Base-by-base conservation (phyloP, 2,113 vertebrate species). In the Egretta garzetta region DNA sequence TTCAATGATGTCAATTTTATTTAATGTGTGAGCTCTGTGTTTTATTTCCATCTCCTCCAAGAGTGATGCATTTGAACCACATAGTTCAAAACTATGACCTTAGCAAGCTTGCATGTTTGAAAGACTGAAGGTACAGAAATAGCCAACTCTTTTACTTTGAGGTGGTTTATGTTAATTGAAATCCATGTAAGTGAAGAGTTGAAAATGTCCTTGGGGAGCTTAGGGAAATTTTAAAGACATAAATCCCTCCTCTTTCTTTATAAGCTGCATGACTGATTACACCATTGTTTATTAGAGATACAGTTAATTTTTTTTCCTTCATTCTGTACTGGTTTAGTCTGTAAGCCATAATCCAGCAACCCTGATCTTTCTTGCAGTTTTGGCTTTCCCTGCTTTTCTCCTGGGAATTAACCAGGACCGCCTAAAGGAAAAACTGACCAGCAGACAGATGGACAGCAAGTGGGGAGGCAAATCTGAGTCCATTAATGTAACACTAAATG, bases 371-470 rank as follows among this genome's bases (percentile, higher is more conserved):
- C 70, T 92, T 75, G 49, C 95, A 99, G 99, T 99, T 98, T 95
- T 99, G 96, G 99, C 99, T 53, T 99, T 99, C 95, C 99, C 99
- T 37, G 98, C 99, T 0, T 99, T 99, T 96, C 99, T 99, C 22
- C 98, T 99, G 95, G 99, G 99, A 39, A 99, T 99, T 68, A 98
- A 99, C 95, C 99, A 99, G 97, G 98, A 98, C 19, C 98, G 99
- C 35, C 96, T 99, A 52, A 99, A 99, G 91, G 99, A 99, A 89
- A 99, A 99, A 82, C 97, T 99, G 84, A 99, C 99, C 22, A 99
- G 99, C 97, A 97, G 99, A 39, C 99, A 99, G 98, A 99, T 99
- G 99, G 99, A 99, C 89, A 99, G 99, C 98, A 99, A 99, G 95
- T 99, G 99, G 99, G 99, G 99, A 17, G 99, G 98, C 62, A 98